Evolutionary conservation across 2,797 vertebrate species (phyloP).

Genomic region (Danio tinwini): DNA sequence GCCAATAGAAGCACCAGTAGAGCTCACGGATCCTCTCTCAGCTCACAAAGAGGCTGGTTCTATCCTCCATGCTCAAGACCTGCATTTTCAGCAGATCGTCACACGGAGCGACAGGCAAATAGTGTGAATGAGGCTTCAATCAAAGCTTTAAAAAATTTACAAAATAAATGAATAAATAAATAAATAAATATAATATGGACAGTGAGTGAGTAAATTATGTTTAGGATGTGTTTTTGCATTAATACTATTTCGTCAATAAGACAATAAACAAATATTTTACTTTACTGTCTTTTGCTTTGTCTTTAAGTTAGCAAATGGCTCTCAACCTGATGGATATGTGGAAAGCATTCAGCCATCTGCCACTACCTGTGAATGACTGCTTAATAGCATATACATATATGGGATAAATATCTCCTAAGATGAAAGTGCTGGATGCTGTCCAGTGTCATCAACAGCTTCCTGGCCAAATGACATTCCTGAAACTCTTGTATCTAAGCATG

Average conservation of each 20-base stretch:
- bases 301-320: conserved; percentile 8
- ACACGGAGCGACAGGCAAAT: too few species aligned
- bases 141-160: background rate
- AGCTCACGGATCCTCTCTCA: too few species aligned
- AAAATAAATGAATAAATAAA: too few species aligned
- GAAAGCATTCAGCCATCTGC: conserved; percentile 49
- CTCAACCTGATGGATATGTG: conserved; percentile 31
- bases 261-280: conserved; percentile 13
- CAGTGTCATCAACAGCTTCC: conserved; percentile 47
- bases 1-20: too few species aligned
- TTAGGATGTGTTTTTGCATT: background rate
- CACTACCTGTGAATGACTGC: conserved; percentile 60
- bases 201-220: background rate
- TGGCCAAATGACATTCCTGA: conserved; percentile 47
- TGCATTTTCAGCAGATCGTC: too few species aligned
- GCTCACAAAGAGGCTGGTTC: too few species aligned
- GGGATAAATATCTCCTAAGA: conserved; percentile 50
- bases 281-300: background rate
- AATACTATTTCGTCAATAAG: background rate
- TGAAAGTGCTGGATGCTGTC: conserved; percentile 49
- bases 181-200: too few species aligned
- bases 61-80: too few species aligned
- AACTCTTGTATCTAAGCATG: conserved; percentile 27
- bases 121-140: background rate
- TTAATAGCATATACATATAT: conserved; percentile 58